Evolutionary conservation across 2,888 invertebrate species (phyloP).

Genomic region (Eilema sororculum): DNA sequence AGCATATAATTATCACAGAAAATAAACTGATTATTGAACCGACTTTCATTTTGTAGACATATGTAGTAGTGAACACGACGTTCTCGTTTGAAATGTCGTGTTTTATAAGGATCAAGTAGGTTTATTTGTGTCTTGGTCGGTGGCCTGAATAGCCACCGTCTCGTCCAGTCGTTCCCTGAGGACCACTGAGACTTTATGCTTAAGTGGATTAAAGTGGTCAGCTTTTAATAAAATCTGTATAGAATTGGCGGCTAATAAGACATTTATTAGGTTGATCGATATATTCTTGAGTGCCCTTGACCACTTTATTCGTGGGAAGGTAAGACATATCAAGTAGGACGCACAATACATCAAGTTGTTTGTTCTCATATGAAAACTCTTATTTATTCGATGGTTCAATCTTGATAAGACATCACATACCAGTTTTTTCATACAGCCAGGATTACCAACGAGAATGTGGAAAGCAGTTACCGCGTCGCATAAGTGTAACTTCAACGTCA

Average conservation of each 20-base stretch:
- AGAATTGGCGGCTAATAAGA: conserved; percentile 68
- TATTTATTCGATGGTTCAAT: neutral
- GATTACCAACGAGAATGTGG: neutral
- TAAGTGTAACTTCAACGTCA: neutral
- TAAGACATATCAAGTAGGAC: conserved; percentile 2
- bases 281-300: conserved; percentile 52
- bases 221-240: conserved; percentile 73
- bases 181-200: conserved; percentile 72
- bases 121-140: conserved; percentile 58
- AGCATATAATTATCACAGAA: conserved; percentile 59
- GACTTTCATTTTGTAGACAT: conserved; percentile 63
- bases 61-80: conserved; percentile 57
- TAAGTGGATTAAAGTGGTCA: conserved; percentile 82
- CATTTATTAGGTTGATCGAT: conserved; percentile 73
- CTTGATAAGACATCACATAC: too few relatives aligned
- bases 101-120: conserved; percentile 63
- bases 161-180: conserved; percentile 64
- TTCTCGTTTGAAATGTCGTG: conserved; percentile 65
- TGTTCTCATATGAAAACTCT: neutral
- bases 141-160: conserved; percentile 58
- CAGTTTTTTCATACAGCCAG: neutral
- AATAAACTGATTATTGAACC: conserved; percentile 56
- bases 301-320: conserved; percentile 11
- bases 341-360: neutral
- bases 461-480: too few relatives aligned